Conservation (phyloP, 2,888 invertebrate species). For the Monopis laevigella region DNA sequence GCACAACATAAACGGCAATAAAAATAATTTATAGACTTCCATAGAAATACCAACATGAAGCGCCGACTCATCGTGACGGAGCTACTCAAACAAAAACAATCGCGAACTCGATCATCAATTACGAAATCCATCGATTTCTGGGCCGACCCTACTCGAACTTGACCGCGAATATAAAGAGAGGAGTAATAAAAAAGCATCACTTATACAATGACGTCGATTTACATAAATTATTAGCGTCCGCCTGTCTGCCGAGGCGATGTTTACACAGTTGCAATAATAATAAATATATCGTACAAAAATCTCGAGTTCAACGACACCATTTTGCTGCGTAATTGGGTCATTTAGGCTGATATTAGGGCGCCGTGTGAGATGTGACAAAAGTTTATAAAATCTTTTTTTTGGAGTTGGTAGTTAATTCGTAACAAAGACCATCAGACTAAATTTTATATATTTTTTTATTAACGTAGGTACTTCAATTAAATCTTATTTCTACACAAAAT, state of each 20-base stretch:
- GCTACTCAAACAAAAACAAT: constrained; percentile 3
- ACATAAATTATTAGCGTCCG: constrained; percentile 63
- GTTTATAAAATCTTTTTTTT: too few species aligned
- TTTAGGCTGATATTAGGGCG: constrained; percentile 2
- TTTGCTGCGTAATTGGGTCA: constrained; percentile 59
- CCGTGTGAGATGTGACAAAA: background rate
- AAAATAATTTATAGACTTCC: too few species aligned
- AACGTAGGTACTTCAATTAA: too few species aligned
- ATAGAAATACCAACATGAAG: too few species aligned
- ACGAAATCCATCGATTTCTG: constrained; percentile 9
- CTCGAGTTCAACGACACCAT: constrained; percentile 56
- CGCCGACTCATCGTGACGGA: constrained; percentile 6
- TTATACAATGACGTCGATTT: constrained; percentile 61
- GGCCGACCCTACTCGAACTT: constrained; percentile 41
- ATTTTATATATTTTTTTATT: too few species aligned
- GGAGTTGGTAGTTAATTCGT: too few species aligned
- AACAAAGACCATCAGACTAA: too few species aligned
- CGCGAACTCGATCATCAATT: constrained; percentile 11
- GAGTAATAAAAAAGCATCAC: constrained; percentile 54
- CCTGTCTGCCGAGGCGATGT: constrained; percentile 36
- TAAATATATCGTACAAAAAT: constrained; percentile 28
- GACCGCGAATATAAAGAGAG: constrained; percentile 55
- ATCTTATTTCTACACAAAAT: too few species aligned
- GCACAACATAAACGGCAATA: too few species aligned
- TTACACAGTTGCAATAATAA: constrained; percentile 58